These are phyloP conservation scores for Phainopepla nitens DNA, from an alignment of 2,113 vertebrate genomes.

Conservation along the genomic window DNA sequence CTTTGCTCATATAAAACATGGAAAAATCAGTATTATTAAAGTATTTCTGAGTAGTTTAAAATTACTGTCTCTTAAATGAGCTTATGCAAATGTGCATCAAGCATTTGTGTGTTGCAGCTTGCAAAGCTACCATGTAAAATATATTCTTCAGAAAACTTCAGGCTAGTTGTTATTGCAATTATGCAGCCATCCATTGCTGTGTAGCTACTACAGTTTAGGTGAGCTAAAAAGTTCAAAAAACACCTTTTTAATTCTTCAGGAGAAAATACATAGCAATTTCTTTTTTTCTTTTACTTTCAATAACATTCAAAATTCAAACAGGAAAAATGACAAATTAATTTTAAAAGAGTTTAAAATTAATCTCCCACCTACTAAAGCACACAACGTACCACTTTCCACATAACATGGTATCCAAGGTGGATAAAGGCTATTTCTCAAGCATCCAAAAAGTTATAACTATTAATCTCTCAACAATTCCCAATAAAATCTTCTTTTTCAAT, in stretches of 20 bases:
- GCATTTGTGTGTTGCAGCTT: no score
- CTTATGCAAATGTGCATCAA: not conserved
- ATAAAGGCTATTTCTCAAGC: not conserved
- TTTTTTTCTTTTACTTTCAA: not conserved
- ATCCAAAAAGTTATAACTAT: not conserved
- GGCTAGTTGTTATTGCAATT: no score
- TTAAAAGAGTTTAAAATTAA: not conserved
- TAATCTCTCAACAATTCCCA: not conserved
- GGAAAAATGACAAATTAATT: not conserved
- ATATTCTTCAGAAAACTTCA: not conserved
- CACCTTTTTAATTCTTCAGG: not conserved
- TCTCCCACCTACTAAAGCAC: not conserved
- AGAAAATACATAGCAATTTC: not conserved
- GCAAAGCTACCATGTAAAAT: not conserved
- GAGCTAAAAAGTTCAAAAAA: not conserved
- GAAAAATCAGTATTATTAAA: not conserved
- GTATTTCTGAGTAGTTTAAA: not conserved
- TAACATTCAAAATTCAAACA: not conserved
- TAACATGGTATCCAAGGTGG: not conserved
- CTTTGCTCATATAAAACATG: not conserved
- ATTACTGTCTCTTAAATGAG: not conserved
- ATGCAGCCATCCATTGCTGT: not conserved
- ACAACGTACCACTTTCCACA: not conserved
- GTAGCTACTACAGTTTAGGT: not conserved
- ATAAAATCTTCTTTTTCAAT: not conserved